phyloP scores from a whole-genome alignment of 2,113 vertebrate genomes.

The Elgaria multicarinata region DNA sequence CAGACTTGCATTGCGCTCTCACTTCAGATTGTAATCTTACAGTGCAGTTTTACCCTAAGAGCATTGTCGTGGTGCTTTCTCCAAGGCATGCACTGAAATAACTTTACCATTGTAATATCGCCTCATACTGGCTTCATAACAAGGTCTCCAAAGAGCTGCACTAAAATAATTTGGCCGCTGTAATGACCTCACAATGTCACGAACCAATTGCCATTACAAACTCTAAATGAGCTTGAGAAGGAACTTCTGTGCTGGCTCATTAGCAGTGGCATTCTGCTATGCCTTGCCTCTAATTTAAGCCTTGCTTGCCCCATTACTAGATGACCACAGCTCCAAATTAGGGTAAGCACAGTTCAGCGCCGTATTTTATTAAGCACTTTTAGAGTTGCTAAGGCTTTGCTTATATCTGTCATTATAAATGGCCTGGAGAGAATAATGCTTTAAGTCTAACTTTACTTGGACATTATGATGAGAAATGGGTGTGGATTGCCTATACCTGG shows the following conservation, averaged over 20 bases:
- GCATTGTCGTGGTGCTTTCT: slow-evolving; percentile 54
- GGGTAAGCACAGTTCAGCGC: not conserved
- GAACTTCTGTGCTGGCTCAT: slow-evolving; percentile 76
- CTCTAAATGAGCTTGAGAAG: slow-evolving; percentile 72
- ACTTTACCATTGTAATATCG: slow-evolving; percentile 44
- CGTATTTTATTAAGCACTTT: slow-evolving; percentile 41
- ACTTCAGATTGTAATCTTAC: slow-evolving; percentile 69
- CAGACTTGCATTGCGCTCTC: slow-evolving; percentile 64
- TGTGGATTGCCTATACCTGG: slow-evolving; percentile 37
- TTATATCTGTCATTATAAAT: slow-evolving; percentile 34
- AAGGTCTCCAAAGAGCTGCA: slow-evolving; percentile 71
- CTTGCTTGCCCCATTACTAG: slow-evolving; percentile 34
- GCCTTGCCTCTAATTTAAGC: slow-evolving; percentile 53
- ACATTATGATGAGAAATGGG: slow-evolving; percentile 45
- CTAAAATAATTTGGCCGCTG: slow-evolving; percentile 67
- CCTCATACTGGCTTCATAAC: slow-evolving; percentile 55
- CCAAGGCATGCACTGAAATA: slow-evolving; percentile 65
- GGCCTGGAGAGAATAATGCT: slow-evolving; percentile 39
- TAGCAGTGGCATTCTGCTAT: slow-evolving; percentile 66
- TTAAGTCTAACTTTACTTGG: slow-evolving; percentile 21
- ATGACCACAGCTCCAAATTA: slow-evolving; percentile 43
- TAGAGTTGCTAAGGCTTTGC: slow-evolving; percentile 17
- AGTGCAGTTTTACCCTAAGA: slow-evolving; percentile 62
- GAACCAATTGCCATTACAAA: slow-evolving; percentile 75
- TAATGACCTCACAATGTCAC: slow-evolving; percentile 77